Percentiles rank a stretch among this genome's conserved stretches.
These are phyloP conservation scores for Cladopsammia gracilis DNA, from an alignment of 64 coral and sea anemone genomes.

Conservation along the genomic window DNA sequence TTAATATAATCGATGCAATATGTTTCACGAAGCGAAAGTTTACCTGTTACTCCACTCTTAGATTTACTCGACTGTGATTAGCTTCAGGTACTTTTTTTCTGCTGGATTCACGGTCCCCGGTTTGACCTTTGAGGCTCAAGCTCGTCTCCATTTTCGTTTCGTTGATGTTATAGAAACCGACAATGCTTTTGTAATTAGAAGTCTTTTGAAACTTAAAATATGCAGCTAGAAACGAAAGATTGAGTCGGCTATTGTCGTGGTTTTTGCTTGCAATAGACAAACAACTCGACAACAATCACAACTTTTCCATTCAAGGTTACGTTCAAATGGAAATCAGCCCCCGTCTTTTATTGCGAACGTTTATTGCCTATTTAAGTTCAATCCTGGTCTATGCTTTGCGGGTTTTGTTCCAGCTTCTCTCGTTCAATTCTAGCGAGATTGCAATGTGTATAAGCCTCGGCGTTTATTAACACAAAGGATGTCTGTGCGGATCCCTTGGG, in stretches of 20 bases:
- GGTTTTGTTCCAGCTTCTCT: background rate
- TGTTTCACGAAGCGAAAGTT: background rate
- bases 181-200: constrained; percentile 25
- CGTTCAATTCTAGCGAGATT: background rate
- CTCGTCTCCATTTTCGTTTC: constrained; percentile 13
- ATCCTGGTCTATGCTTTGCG: background rate
- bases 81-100: background rate
- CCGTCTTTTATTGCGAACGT: too few relatives aligned
- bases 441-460: background rate
- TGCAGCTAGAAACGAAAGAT: constrained; percentile 12
- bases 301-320: too few relatives aligned
- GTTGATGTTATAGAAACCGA: constrained; percentile 10
- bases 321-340: too few relatives aligned
- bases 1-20: background rate
- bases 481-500: background rate
- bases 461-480: constrained; percentile 1
- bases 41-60: background rate
- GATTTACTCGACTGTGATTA: background rate
- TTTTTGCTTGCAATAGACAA: background rate
- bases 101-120: too few relatives aligned
- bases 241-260: constrained; percentile 5
- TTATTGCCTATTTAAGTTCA: too few relatives aligned
- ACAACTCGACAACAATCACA: background rate
- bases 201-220: constrained; percentile 37
- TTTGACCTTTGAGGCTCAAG: background rate